A percentile compares a stretch with the other conserved stretches of the same genome.
Evolutionary conservation across 2,888 invertebrate genomes (phyloP).

Genomic region (Diplazon laetatorius): DNA sequence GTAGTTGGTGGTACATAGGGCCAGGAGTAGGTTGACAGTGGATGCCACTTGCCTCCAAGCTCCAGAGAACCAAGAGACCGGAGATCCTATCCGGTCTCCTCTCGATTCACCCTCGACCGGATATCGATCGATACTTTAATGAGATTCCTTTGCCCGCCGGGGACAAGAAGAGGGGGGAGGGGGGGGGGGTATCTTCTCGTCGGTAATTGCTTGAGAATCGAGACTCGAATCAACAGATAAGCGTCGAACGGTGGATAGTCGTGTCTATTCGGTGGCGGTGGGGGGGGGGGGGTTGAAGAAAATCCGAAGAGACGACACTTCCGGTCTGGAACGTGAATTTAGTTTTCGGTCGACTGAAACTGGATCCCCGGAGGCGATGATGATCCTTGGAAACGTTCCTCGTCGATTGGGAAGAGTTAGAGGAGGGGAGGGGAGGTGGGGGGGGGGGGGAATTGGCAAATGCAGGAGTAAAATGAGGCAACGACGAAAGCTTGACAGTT

Average conservation of each 20-base stretch:
- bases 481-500: too few species aligned
- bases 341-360: too few species aligned
- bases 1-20: constrained; percentile 9
- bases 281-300: too few species aligned
- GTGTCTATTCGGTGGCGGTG: constrained; percentile 21
- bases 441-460: constrained; percentile 5
- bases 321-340: constrained; percentile 41
- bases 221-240: constrained; percentile 68
- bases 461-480: constrained; percentile 11
- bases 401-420: background rate
- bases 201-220: constrained; percentile 69
- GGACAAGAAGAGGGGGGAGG: too few species aligned
- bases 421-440: background rate
- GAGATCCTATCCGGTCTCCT: constrained; percentile 58
- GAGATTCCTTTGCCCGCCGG: constrained; percentile 66
- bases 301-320: constrained; percentile 34
- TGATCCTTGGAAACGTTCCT: constrained; percentile 17
- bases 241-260: constrained; percentile 28
- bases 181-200: too few species aligned
- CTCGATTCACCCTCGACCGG: constrained; percentile 49
- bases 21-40: constrained; percentile 22
- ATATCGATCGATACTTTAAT: constrained; percentile 70
- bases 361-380: too few species aligned
- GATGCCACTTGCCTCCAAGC: constrained; percentile 44
- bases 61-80: constrained; percentile 46